Evolutionary conservation across 1,140 invertebrate genomes (phyloP), one percentile per base, ranked within the genome.

Genomic region (Listronotus bonariensis): DNA sequence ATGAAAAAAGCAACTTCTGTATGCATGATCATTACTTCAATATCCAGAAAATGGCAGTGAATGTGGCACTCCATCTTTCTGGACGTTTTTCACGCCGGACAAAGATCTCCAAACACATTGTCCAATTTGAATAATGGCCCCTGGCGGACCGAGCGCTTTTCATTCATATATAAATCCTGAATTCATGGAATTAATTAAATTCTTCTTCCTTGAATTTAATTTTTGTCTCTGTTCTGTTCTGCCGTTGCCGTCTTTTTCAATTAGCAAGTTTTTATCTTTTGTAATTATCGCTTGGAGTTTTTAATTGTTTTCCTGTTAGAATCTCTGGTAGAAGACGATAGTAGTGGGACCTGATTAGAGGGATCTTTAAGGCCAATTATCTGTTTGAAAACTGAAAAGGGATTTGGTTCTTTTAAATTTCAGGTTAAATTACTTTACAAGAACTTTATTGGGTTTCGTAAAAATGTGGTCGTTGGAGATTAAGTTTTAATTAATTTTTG

Each of bases 61-160:
- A 49, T 32, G 40, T 40, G 36, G 20, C 43, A 54, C 61, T 64
- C 61, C 52, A 64, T 64, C 61, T 55, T 64, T 64, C 56, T 55
- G 31, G 52, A 38, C 61, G 61, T 64, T 64, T 64, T 64, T 56
- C 42, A 14, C 42, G n/a, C 52, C 52, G 34, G 61, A 64, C 61
- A 64, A 64, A 64, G 61, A 64, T 64, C 61, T 64, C 52, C 61
- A 64, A 64, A 64, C 61, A 64, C 61, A 64, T 64, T 64, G 61
- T 64, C 61, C 54, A 64, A 64, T 64, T 57, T 64, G 61, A 64
- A 64, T 64, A 64, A 64, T 64, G 53, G 61, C 36, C 61, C 52
- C 54, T 12, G 53, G 20, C 10, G 53, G 60, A 53, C 49, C 36
- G 17, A 41, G 52, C 46, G 51, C 43, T 56, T 43, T 31, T 43